A percentile compares a stretch with the other conserved stretches of the same genome.
Conservation (phyloP, 30 jellyfish, hydroid and myxozoan genomes). For the Rhopilema esculentum region DNA sequence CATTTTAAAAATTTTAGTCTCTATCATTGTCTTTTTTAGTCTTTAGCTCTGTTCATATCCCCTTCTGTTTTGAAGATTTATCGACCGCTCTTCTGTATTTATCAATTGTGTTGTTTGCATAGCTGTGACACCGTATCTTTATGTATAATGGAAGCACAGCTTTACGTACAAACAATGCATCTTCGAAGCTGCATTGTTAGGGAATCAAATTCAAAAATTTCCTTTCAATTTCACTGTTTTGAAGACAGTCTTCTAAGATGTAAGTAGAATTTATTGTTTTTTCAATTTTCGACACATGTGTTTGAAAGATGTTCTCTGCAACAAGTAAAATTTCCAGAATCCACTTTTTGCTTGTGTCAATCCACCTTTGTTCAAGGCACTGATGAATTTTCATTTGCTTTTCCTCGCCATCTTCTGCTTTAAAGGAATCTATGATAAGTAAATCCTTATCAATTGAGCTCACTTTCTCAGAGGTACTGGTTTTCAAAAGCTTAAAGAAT, state of each 20-base stretch:
- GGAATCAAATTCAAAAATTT: neutral
- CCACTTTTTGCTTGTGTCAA: slow-evolving; percentile 1
- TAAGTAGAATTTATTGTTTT: neutral
- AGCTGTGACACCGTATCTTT: neutral
- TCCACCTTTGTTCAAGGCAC: slow-evolving; percentile 54
- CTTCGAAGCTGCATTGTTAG: neutral
- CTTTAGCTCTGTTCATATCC: neutral
- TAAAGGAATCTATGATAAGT: slow-evolving; percentile 11
- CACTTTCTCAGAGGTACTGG: neutral
- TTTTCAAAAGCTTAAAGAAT: slow-evolving; percentile 6
- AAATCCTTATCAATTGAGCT: neutral
- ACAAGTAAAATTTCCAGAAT: neutral
- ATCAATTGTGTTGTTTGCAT: neutral
- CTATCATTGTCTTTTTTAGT: neutral
- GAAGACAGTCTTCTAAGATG: neutral
- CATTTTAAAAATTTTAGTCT: neutral
- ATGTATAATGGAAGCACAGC: neutral
- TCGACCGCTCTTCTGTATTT: neutral
- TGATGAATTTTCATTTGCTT: neutral
- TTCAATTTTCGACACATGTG: neutral
- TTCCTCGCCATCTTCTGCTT: slow-evolving; percentile 9
- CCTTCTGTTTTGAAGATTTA: neutral
- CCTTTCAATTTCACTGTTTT: neutral
- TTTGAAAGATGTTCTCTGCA: neutral
- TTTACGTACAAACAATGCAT: neutral